These are phyloP conservation scores for Numenius arquata DNA, from an alignment of 2,113 vertebrate species.

Conservation along the genomic window DNA sequence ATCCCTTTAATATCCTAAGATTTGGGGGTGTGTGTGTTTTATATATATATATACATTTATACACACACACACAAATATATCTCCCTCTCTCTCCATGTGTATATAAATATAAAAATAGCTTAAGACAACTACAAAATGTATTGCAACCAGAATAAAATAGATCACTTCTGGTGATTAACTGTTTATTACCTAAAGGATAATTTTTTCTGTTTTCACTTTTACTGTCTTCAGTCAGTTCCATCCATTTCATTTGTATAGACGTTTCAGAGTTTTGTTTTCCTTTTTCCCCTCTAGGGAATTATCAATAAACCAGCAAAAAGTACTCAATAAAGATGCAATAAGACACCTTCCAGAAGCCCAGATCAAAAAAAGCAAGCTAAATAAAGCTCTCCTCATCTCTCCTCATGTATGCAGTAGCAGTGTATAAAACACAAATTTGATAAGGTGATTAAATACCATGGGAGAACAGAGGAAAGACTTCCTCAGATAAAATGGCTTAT, in stretches of 20 bases:
- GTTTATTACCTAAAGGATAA: neutral
- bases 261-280: neutral
- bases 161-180: neutral
- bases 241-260: neutral
- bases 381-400: neutral
- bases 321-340: neutral
- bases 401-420: neutral
- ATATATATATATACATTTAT: neutral
- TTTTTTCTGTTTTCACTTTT: neutral
- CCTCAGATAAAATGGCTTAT: neutral
- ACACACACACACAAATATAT: neutral
- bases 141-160: neutral
- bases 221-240: neutral
- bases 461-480: neutral
- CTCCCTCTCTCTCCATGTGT: neutral
- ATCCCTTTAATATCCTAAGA: neutral
- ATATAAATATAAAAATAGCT: neutral
- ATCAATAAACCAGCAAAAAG: neutral
- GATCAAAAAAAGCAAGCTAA: neutral
- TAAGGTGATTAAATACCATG: neutral
- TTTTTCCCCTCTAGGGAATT: neutral
- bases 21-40: neutral
- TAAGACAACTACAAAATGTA: neutral
- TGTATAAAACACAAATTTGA: neutral
- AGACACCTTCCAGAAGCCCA: neutral